Evolutionary conservation across 2,797 vertebrate genomes (phyloP), one percentile per base, ranked within the genome.

Genomic region (Eleutherodactylus coqui): DNA sequence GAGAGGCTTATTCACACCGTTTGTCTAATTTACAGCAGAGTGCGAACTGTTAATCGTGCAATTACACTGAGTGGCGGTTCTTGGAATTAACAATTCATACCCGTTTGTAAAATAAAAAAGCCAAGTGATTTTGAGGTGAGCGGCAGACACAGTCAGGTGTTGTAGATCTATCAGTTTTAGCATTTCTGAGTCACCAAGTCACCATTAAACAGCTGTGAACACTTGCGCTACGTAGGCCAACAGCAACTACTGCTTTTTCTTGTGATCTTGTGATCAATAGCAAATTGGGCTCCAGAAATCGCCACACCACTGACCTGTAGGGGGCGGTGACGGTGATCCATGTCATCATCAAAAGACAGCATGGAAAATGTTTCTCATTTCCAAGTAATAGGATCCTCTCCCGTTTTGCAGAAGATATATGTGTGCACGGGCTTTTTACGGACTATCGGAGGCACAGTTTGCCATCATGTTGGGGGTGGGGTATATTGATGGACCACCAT

Each of bases 41-140:
- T 78, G 76, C 36, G 41, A 78, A 78, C 60, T 78, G 75, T 21
- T 78, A 78, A 78, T 78, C 27, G 58, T 78, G 21, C 76, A 78
- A 78, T 78, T 78, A 78, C 51, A 60, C 34, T 41, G 76, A 38
- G 36, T 58, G 76, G 76, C 38, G 43, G 76, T 41, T 78, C 60
- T 78, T 78, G n/a, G 53, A 78, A 78, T 58, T 78, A 58, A 36
- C 53, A 41, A n/a, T 77, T 78, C 76, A 78, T 53, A 78, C 75
- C 75, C 76, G 58, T 78, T 41, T 62, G 78, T 67, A 64, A 67
- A 80, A 80, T 67, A 64, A 67, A 80, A 80, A 29, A 80, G 78
- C 78, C 55, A 80, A 62, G 43, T 67, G 79, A 82, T 67, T 69
- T 70, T 5, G 60, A 51, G 79, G 76, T 78, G 76, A 78, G 53